A percentile compares a stretch with the other conserved stretches of the same genome.
phyloP scores from a whole-genome alignment of 2,113 vertebrate genomes.

The Peromyscus maniculatus region DNA sequence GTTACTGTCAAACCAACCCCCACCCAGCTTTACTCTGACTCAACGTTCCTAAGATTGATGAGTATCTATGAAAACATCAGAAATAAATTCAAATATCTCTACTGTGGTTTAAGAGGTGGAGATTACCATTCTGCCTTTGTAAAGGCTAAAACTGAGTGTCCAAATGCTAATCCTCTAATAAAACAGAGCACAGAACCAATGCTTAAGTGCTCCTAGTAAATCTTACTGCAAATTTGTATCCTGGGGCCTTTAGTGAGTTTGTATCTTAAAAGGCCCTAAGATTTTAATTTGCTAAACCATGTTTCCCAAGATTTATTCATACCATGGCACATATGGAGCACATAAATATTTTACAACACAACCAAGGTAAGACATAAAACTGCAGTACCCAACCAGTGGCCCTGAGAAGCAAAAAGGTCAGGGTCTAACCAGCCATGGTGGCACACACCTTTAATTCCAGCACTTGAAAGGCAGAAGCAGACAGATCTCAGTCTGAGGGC shows the following conservation, averaged over 20 bases:
- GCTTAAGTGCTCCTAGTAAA: not conserved
- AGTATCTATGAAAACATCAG: constrained; percentile 28
- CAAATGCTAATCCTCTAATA: constrained; percentile 58
- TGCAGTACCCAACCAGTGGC: not conserved
- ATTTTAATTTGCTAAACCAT: constrained; percentile 14
- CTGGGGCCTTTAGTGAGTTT: not conserved
- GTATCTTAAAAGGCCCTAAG: constrained; percentile 34
- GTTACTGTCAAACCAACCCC: not conserved
- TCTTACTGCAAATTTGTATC: constrained; percentile 44
- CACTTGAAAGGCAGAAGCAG: not conserved
- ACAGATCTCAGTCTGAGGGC: not conserved
- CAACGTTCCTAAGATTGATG: constrained; percentile 16
- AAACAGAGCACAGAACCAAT: constrained; percentile 18
- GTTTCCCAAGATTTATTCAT: constrained; percentile 18
- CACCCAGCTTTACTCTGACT: not conserved
- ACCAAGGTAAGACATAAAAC: not conserved
- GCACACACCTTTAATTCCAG: not conserved
- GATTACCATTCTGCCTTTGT: not conserved
- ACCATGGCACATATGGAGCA: not conserved
- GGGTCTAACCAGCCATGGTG: not conserved
- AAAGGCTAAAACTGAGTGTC: constrained; percentile 38
- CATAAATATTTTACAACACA: not conserved
- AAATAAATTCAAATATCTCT: constrained; percentile 40
- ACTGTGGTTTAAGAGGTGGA: not conserved
- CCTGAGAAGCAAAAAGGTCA: not conserved